Base-by-base conservation (phyloP, 1,140 invertebrate species). In the Arion vulgaris region DNA sequence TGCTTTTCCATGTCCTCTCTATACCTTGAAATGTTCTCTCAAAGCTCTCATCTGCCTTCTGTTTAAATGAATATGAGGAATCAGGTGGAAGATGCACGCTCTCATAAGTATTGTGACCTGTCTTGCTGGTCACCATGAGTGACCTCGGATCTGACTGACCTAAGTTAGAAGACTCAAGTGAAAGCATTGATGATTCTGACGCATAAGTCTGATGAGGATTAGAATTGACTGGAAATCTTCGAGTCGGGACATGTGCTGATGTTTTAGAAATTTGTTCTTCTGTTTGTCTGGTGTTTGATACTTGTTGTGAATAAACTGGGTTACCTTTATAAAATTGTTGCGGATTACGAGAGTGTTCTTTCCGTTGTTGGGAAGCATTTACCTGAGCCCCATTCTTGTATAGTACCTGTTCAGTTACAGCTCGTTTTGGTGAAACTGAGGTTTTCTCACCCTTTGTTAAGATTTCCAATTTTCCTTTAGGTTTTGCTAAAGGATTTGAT, bases 1-100 rank as follows among this genome's bases (percentile, higher is more conserved):
- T 32, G n/a, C 28, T 66, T 34, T 73, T 73, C 71, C 17, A 39
- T 1, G 4, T 49, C 5, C 5, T 26, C n/a, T 73, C 71, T 41
- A 73, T 41, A 11, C 19, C 71, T n/a, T 53, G 74, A 23, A 76
- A 57, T 36, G 51, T 76, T n/a, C 34, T 49, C 11, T 76, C 32
- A n/a, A 53, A 53, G 19, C 2, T 57, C 36, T 53, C 49, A 28
- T 23, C 62, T 32, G 28, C n/a, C 2, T 11, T 32, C 5, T 28
- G 19, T 0, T 32, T 32, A 66, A 66, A 66, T 32, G 62, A 66
- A 66, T 66, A 66, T 11, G 62, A 66, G 28, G 62, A 66, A 32
- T 26, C 5, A 28, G 74, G 74, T 7, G 28, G 49, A 1, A 2
- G 36, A 2, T 51, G 41, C 9, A 73, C 9, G 71, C 38, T 41